phyloP scores from a whole-genome alignment of 2,888 invertebrate species.

The Leptopilina myrica region DNA sequence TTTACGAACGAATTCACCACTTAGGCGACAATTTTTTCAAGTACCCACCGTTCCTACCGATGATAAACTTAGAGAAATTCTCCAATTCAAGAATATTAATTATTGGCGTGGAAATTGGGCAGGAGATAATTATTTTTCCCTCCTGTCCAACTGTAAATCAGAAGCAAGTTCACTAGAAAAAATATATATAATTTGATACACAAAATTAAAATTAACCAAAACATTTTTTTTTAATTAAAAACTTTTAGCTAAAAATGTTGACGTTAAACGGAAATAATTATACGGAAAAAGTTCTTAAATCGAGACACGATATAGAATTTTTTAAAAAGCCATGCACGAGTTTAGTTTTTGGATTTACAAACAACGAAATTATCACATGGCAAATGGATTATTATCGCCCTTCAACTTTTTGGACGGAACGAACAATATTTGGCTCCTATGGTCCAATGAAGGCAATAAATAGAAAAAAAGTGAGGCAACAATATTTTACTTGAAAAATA shows the following conservation, averaged over 20 bases:
- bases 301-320: neutral
- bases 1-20: neutral
- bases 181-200: neutral
- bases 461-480: neutral
- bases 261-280: neutral
- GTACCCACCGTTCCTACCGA: neutral
- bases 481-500: neutral
- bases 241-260: slow-evolving; percentile 5
- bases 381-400: neutral
- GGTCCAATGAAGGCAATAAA: neutral
- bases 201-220: too few species aligned
- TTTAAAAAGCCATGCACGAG: neutral
- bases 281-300: neutral
- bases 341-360: slow-evolving; percentile 9
- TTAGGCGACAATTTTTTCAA: neutral
- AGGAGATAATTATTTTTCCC: neutral
- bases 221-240: too few species aligned
- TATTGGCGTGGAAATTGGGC: slow-evolving; percentile 25
- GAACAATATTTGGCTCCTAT: slow-evolving; percentile 2
- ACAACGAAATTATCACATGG: neutral
- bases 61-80: neutral
- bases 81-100: neutral
- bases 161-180: neutral
- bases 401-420: neutral
- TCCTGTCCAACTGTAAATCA: neutral